Conservation (phyloP, 2,888 invertebrate genomes). For the Endotricha flammealis region DNA sequence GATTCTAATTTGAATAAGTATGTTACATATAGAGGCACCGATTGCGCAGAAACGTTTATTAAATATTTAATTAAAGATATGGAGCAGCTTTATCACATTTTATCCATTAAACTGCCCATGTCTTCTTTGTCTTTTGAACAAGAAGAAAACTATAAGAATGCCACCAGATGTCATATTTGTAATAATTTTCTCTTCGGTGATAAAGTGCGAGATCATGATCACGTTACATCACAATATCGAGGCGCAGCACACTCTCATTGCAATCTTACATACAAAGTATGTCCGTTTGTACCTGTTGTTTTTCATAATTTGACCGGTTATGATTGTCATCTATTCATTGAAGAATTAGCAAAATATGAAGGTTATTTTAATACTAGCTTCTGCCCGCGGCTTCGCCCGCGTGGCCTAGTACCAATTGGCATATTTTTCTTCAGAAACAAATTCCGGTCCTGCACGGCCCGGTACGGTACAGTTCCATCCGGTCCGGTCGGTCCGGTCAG, state of each 20-base stretch:
- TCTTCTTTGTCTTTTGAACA: constrained; percentile 1
- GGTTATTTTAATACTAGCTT: constrained; percentile 17
- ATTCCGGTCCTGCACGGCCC: too few relatives aligned
- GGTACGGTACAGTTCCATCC: too few relatives aligned
- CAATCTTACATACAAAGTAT: constrained; percentile 17
- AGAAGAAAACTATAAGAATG: constrained; percentile 2
- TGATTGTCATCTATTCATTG: constrained; percentile 22
- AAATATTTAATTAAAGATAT: constrained; percentile 7
- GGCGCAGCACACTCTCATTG: constrained; percentile 19
- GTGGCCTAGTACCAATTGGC: too few relatives aligned
- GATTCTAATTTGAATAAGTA: constrained; percentile 13
- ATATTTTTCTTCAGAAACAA: too few relatives aligned
- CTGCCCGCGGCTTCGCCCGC: too few relatives aligned
- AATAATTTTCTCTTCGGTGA: not conserved
- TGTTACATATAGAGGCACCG: constrained; percentile 7
- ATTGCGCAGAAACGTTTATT: constrained; percentile 14
- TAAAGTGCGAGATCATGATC: constrained; percentile 14
- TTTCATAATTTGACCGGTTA: constrained; percentile 25
- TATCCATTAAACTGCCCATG: not conserved
- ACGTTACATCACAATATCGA: constrained; percentile 14
- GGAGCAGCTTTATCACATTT: not conserved
- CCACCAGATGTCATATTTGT: constrained; percentile 8
- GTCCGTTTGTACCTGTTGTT: constrained; percentile 22
- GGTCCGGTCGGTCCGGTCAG: too few relatives aligned
- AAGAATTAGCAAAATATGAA: constrained; percentile 15